Evolutionary conservation across 2,113 vertebrate genomes (phyloP), one percentile per base, ranked within the genome.

Genomic region (Cochlearius cochlearius): DNA sequence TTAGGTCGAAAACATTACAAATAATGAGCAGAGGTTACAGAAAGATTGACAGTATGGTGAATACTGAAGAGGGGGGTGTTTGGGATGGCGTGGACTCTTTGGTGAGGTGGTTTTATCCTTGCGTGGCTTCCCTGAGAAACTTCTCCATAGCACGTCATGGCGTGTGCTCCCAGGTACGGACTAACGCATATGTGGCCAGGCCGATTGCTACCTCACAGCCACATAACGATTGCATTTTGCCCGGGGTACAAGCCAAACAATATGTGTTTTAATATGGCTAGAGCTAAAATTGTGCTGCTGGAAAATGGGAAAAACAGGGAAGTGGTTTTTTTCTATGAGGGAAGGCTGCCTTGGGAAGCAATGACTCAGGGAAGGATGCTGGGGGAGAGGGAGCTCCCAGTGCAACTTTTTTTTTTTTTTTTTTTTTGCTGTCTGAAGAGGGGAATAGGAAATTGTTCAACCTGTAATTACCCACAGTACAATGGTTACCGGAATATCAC

Each of bases 111-210:
- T 3, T n/a, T 20, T 66, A 12, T 26, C 21, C 47, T 56, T 27
- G 52, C 27, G 2, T 11, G 41, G 17, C 39, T 67, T 39, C 17
- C 26, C 38, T 19, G 36, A 52, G 78, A 21, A 84, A 9, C 19
- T 52, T 55, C 29, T 55, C 50, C 55, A 5, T 2, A 43, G 34
- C 45, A 12, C 4, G 5, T 7, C 0, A 0, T 15, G 47, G 34
- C 1, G 2, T 21, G 41, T 5, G 18, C 64, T 49, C 27, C n/a
- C 64, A 34, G 49, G 3, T 15, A 5, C 0, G 5, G 49, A 45
- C 27, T 22, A 13, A 15, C 2, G 23, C 16, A 26, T 5, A 1
- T 6, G 19, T 39, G 71, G 23, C 45, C 3, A 7, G 84, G 68
- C 22, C 41, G 49, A 0, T 41, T 72, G 39, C 59, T 63, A 7